Evolutionary conservation across 2,888 invertebrate genomes (phyloP), one percentile per base, ranked within the genome.

Genomic region (Drosophila austrosaltans): DNA sequence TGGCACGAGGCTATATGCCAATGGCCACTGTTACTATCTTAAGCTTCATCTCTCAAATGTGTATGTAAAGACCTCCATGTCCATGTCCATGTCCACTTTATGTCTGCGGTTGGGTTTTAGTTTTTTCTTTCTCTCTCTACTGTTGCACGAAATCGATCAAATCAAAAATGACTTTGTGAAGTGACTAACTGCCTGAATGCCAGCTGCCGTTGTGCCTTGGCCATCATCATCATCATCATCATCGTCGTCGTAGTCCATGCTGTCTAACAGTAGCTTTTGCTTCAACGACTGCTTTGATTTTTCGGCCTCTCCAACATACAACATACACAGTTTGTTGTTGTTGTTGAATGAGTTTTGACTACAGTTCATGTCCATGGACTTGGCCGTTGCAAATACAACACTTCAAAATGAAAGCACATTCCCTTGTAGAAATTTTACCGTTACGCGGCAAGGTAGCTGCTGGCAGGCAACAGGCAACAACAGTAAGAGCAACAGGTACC

Each of bases 101-200:
- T 67, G 42, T 72, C 57, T 62, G 39, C 64, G 53, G 63, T 64
- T 70, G 53, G 16, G 40, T 44, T 53, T 20, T 42, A 5, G 6
- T 30, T 30, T 30, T 58, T 54, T 70, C 57, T 68, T 63, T 44
- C 66, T 44, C 66, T 75, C 64, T 48, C 72, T 72, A 4, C 36
- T 69, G 65, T 73, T 89, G 89, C 89, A 90, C 89, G 87, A 88
- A 90, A 89, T 90, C 90, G 90, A 89, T 89, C 90, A 89, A 90
- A 90, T 90, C 90, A 86, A 86, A 86, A 88, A 88, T 86, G 86
- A 86, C 86, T 88, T 82, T 83, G 85, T 87, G 82, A 85, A 85
- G 85, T 87, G 85, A 84, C 83, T 87, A 85, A 84, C 84, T 84
- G 84, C 83, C 83, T 80, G 75, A 80, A 82, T 84, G 87, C 78